phyloP scores from a whole-genome alignment of 2,888 invertebrate species.

The Drosophila leonis region DNA sequence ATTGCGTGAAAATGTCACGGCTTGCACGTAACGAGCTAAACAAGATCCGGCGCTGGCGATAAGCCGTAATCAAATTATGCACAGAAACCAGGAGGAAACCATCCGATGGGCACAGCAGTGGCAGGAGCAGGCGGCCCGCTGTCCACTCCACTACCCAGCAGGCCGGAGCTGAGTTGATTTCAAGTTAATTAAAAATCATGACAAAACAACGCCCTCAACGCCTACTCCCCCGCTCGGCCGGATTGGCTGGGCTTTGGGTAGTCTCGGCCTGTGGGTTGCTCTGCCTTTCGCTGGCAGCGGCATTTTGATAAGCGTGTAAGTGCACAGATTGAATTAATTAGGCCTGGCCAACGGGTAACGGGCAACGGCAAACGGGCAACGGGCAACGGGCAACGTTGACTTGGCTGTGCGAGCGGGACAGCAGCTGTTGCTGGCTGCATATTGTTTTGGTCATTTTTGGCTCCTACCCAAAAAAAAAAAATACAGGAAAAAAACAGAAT shows the following conservation, averaged over 20 bases:
- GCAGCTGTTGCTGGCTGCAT: constrained; percentile 38
- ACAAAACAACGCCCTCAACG: constrained; percentile 46
- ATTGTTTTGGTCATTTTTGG: constrained; percentile 42
- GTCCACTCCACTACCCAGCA: constrained; percentile 27
- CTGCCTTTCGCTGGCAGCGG: constrained; percentile 24
- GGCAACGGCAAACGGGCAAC: not conserved
- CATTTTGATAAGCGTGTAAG: constrained; percentile 78
- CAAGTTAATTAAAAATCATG: constrained; percentile 83
- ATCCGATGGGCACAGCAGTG: not conserved
- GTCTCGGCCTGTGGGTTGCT: constrained; percentile 18
- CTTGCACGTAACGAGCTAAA: constrained; percentile 80
- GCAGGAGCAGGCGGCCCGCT: constrained; percentile 16
- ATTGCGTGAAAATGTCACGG: constrained; percentile 82
- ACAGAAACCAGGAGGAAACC: constrained; percentile 52
- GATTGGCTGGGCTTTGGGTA: constrained; percentile 27
- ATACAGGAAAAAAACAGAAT: not conserved
- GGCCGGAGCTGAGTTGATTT: constrained; percentile 70
- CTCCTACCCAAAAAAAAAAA: constrained; percentile 8
- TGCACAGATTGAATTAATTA: constrained; percentile 82
- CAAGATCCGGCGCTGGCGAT: constrained; percentile 74
- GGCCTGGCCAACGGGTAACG: constrained; percentile 20
- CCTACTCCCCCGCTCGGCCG: constrained; percentile 3
- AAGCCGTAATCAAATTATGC: constrained; percentile 82
- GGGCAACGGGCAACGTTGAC: not conserved
- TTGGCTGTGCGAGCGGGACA: constrained; percentile 38